Evolutionary conservation across 30 jellyfish, hydroid and myxozoan genomes (phyloP).

Genomic region (Mastigias papua): DNA sequence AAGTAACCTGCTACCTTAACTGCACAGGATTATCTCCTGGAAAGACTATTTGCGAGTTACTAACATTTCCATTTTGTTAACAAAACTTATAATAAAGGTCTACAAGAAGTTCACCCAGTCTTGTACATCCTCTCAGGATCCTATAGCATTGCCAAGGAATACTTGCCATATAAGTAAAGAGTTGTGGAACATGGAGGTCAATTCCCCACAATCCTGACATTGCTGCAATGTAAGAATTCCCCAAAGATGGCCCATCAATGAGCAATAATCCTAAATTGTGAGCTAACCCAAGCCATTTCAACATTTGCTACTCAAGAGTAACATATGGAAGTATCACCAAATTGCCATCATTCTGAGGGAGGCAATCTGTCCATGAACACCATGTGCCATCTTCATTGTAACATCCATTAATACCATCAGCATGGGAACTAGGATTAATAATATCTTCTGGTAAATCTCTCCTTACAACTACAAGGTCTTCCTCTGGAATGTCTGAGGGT

Average conservation of each 20-base stretch:
- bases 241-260: background rate
- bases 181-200: background rate
- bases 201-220: background rate
- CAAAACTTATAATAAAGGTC: too few relatives aligned
- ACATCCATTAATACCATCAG: slow-evolving; percentile 96
- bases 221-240: background rate
- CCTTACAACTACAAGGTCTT: slow-evolving; percentile 78
- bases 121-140: too few relatives aligned
- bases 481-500: slow-evolving; percentile 80
- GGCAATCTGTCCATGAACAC: slow-evolving; percentile 86
- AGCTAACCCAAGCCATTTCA: background rate
- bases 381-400: slow-evolving; percentile 66
- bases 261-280: background rate
- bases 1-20: too few relatives aligned
- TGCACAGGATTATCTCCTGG: too few relatives aligned
- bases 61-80: too few relatives aligned
- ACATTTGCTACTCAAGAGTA: slow-evolving; percentile 58
- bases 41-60: too few relatives aligned
- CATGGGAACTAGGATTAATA: slow-evolving; percentile 59
- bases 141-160: too few relatives aligned
- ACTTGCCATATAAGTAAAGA: background rate
- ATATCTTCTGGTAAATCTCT: slow-evolving; percentile 50
- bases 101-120: too few relatives aligned
- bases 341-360: slow-evolving; percentile 54
- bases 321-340: slow-evolving; percentile 84